Evolutionary conservation across 2,797 vertebrate genomes (phyloP), one percentile per base, ranked within the genome.

Genomic region (Ibycter americanus): DNA sequence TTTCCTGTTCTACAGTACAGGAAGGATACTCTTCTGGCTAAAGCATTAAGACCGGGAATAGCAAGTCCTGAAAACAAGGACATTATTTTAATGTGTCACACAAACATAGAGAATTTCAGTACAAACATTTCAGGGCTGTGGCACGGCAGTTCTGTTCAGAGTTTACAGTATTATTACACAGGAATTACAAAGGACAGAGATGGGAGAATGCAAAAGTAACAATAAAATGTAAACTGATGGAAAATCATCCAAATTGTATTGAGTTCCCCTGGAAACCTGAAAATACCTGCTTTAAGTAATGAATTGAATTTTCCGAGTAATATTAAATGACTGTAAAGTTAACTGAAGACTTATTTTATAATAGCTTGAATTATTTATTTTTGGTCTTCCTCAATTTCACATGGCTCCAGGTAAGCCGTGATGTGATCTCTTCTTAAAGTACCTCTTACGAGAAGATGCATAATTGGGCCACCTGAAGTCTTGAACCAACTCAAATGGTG

Each of bases 1-100:
- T 92, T 97, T 96, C 94, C 95, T 95, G 86, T 93, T 87, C 55
- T 71, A 54, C 66, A 63, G 59, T 12, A 84, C 92, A 92, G 92
- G 94, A 93, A 96, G 91, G 91, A 93, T 95, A 97, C 87, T 96
- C 76, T 71, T 90, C 91, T 91, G 93, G 78, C 63, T 89, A 74
- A 96, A 71, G 86, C 86, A 94, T 83, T 91, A 85, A 84, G 38
- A 85, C 71, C 1, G 4, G 86, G 86, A 96, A 93, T 95, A 96
- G 86, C 71, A 73, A 96, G 59, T 92, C 78, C 89, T 85, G 88
- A 91, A 96, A 97, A 97, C 89, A 93, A 92, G 83, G 36, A 78
- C 55, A n/a, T 96, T 87, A 87, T 80, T 95, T 95, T 91, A 71
- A 80, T 74, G 26, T 47, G 31, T 78, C 78, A 87, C 58, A 93